These are phyloP conservation scores for Aix galericulata DNA, from an alignment of 2,113 vertebrate species.

Conservation along the genomic window DNA sequence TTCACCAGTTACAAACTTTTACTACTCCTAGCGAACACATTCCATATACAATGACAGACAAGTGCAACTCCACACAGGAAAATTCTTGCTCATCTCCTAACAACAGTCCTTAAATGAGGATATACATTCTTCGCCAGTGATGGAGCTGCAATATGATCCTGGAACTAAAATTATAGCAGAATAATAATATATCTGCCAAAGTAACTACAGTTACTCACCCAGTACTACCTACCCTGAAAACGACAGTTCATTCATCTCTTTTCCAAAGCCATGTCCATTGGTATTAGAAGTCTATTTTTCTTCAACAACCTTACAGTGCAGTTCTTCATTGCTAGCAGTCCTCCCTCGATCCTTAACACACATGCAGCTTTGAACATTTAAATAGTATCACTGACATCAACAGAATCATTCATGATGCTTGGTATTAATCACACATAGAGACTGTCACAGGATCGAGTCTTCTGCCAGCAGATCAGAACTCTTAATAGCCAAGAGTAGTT, in stretches of 20 bases:
- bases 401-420: rapidly evolving
- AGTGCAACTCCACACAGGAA: background rate
- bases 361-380: background rate
- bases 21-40: background rate
- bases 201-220: background rate
- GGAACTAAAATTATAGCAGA: background rate
- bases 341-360: background rate
- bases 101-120: background rate
- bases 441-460: background rate
- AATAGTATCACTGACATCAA: background rate
- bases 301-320: background rate
- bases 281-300: background rate
- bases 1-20: background rate
- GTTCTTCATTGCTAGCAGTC: background rate
- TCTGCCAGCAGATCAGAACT: background rate
- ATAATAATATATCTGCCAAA: background rate
- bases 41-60: background rate
- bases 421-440: background rate
- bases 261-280: background rate
- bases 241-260: background rate
- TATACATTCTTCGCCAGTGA: background rate
- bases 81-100: background rate
- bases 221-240: background rate
- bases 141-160: background rate
- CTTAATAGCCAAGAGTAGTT: background rate